Percentiles rank a stretch among this genome's conserved stretches.
These are phyloP conservation scores for Spermophilus dauricus DNA, from an alignment of 2,113 vertebrate genomes.

Conservation along the genomic window DNA sequence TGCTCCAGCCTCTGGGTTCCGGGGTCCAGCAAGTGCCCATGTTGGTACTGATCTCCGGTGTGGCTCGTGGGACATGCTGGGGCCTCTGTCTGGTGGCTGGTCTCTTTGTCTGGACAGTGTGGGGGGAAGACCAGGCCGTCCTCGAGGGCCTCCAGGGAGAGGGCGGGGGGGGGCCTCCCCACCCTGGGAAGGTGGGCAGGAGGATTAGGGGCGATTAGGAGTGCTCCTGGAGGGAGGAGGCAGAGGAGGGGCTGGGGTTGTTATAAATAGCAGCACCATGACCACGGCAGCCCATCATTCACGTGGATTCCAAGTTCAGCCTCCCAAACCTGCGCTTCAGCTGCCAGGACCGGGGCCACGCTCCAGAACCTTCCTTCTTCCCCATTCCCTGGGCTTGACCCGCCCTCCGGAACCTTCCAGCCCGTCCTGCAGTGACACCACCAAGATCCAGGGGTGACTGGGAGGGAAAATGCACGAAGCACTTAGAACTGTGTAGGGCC, in stretches of 20 bases:
- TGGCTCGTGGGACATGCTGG: conserved; percentile 47
- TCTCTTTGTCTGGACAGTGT: neutral
- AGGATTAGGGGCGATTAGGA: conserved; percentile 88
- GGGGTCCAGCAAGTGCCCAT: neutral
- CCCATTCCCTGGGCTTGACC: neutral
- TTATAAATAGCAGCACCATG: conserved; percentile 89
- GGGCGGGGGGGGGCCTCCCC: conserved; percentile 40
- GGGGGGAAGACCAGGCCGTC: neutral
- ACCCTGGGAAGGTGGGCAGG: conserved; percentile 85
- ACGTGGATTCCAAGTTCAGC: conserved; percentile 83
- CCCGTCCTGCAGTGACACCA: neutral
- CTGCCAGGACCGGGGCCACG: neutral
- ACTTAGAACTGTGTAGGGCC: no score
- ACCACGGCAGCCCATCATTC: conserved; percentile 84
- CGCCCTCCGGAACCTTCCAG: neutral
- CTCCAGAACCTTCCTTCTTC: neutral
- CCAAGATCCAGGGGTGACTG: neutral
- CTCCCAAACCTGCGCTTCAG: conserved; percentile 81
- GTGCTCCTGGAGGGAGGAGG: conserved; percentile 65
- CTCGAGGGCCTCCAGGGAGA: neutral
- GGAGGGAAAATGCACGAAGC: neutral
- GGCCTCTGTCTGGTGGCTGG: neutral
- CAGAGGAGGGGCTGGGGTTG: conserved; percentile 74
- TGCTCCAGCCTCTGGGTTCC: neutral
- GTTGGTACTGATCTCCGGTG: conserved; percentile 75